These are phyloP conservation scores for Hemiscyllium ocellatum DNA, from an alignment of 2,113 vertebrate genomes.

Conservation along the genomic window DNA sequence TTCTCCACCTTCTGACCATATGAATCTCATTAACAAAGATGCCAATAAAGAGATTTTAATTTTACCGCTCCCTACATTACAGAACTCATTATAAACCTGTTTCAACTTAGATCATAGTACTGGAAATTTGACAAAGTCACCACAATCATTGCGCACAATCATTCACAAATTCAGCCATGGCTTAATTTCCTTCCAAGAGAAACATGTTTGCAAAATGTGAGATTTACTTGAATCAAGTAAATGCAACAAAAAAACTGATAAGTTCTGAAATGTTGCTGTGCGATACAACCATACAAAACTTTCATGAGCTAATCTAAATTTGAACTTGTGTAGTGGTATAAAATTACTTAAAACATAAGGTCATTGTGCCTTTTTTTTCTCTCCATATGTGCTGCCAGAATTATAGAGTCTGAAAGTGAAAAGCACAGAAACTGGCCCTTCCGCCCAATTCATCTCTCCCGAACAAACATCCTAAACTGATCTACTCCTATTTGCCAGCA, in stretches of 20 bases:
- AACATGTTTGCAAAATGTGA: not conserved
- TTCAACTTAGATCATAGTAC: not conserved
- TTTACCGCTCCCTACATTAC: not conserved
- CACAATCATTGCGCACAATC: not conserved
- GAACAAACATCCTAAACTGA: no score
- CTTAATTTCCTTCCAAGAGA: not conserved
- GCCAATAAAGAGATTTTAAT: not conserved
- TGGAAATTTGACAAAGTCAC: not conserved
- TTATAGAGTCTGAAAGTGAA: not conserved
- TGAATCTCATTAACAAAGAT: slow-evolving; percentile 18
- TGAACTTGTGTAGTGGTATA: not conserved
- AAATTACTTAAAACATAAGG: not conserved
- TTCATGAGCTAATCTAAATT: not conserved
- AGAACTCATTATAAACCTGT: not conserved
- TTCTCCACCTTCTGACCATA: slow-evolving; percentile 4
- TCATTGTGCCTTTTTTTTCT: not conserved
- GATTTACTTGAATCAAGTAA: not conserved
- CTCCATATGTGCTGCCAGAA: not conserved
- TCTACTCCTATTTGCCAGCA: no score
- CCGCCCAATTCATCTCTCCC: no score
- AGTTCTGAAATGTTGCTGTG: not conserved
- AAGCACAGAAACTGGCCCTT: no score
- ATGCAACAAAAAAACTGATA: not conserved
- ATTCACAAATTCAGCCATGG: not conserved
- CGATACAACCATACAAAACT: not conserved